Base-by-base conservation (phyloP, 1,140 invertebrate species). In the Helicoverpa zea region DNA sequence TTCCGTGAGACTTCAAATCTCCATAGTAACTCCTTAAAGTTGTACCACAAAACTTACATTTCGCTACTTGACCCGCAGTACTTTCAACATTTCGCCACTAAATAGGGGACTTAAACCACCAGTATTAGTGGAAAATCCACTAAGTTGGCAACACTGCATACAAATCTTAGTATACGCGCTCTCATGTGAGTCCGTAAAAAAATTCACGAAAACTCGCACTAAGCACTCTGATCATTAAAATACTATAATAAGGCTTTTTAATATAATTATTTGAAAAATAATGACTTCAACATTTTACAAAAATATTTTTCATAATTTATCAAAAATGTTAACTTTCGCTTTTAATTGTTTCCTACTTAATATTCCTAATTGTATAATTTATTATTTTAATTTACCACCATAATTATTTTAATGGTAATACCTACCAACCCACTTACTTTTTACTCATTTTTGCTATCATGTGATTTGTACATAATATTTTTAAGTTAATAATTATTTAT, bases 391-490 rank as follows among this genome's bases (percentile, higher is more conserved):
- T 51, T 70, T 70, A 56, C 29, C 3, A 54, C 49, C 29, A 56
- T 16, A 54, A 72, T 43, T 9, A 43, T 11, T n/a, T 30, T 56
- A 12, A 52, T 54, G 12, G 13, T 54, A 16, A 43, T 76, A 56
- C 9, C 18, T 58, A 16, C n/a, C 54, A 35, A 35, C 2, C 30
- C 30, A 54, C 16, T 70, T 52, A 75, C n/a, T 72, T 59, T 74
- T 58, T 79, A 52, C 43, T 77, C 43, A 74, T 77, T 70, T 64
- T 83, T 70, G 70, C 30, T 79, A 80, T 76, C 66, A 84, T 83
- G 84, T 86, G 85, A 86, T 86, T 84, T 86, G 83, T 84, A 84
- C 66, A 86, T 86, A 86, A 83, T 68, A 68, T 78, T 68, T 47
- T 66, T 64, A 68, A 54, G 63, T 78, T 78, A 35, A 78, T 56